A percentile compares a stretch with the other conserved stretches of the same genome.
Conservation (phyloP, 1,140 invertebrate genomes). For the Drosophila gunungcola region DNA sequence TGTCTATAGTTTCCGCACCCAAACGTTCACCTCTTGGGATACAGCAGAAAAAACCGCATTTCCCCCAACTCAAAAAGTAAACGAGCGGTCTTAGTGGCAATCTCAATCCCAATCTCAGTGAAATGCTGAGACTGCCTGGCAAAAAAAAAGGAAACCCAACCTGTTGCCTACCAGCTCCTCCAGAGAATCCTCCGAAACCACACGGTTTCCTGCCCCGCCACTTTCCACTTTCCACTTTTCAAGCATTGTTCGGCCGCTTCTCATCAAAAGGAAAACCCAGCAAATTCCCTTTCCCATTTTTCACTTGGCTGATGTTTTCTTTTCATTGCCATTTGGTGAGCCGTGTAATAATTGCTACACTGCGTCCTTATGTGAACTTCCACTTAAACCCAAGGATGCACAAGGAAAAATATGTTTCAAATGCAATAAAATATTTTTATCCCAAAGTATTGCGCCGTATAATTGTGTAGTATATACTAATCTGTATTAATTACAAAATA, state of each 20-base stretch:
- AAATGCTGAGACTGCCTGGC: background rate
- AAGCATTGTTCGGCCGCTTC: constrained; percentile 21
- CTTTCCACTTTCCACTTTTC: constrained; percentile 7
- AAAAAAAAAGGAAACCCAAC: constrained; percentile 12
- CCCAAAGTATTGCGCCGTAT: no score
- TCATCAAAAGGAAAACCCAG: constrained; percentile 43
- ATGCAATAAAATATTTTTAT: no score
- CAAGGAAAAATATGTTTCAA: no score
- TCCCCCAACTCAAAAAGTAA: background rate
- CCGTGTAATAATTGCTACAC: constrained; percentile 34
- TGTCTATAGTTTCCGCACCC: no score
- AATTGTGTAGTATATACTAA: background rate
- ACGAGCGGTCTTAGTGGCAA: background rate
- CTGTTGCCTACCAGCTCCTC: constrained; percentile 23
- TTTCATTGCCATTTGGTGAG: constrained; percentile 53
- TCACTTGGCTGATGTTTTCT: constrained; percentile 55
- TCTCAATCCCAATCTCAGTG: constrained; percentile 5
- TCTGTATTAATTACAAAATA: no score
- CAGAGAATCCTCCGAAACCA: constrained; percentile 11
- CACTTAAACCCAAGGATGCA: background rate
- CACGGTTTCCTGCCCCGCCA: constrained; percentile 15
- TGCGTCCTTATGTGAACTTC: background rate
- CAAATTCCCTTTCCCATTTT: constrained; percentile 6
- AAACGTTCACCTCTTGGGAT: no score
- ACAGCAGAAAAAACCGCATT: background rate